Percentiles rank a stretch among this genome's conserved stretches.
phyloP scores from a whole-genome alignment of 2,113 vertebrate genomes.

The Pithys albifrons region DNA sequence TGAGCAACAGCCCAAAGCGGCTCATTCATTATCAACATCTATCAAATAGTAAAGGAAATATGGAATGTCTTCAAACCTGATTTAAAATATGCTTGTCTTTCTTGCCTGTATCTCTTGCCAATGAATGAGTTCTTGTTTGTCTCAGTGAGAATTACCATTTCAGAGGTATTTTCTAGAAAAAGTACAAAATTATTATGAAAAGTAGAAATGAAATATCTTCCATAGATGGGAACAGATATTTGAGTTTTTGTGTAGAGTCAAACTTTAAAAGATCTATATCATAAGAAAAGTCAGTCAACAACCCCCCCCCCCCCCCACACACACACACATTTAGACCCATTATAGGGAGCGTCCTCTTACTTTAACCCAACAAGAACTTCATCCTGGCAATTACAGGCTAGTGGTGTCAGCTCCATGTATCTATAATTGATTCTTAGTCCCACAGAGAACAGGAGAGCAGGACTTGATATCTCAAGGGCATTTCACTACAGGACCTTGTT shows the following conservation, averaged over 20 bases:
- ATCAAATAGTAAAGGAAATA: neutral
- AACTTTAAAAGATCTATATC: neutral
- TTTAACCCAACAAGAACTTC: neutral
- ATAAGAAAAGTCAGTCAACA: neutral
- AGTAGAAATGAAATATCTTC: neutral
- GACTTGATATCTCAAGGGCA: neutral
- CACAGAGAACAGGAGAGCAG: neutral
- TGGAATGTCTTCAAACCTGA: neutral
- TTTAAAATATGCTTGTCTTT: neutral
- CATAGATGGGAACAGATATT: neutral
- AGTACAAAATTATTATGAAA: neutral
- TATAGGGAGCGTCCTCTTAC: neutral
- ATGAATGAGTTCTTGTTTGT: neutral
- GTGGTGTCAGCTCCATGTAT: neutral
- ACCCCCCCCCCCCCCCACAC: too few species aligned
- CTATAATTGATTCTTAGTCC: neutral
- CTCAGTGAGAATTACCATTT: neutral
- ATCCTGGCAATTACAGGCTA: neutral
- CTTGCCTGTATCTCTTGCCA: fast-evolving
- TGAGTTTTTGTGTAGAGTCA: neutral
- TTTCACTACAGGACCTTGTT: neutral
- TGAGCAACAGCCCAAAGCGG: neutral
- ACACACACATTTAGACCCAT: neutral
- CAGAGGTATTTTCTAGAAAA: neutral
- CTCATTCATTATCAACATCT: neutral